Evolutionary conservation across 2,797 vertebrate species (phyloP), one percentile per base, ranked within the genome.

Genomic region (Enteromius treurensis): DNA sequence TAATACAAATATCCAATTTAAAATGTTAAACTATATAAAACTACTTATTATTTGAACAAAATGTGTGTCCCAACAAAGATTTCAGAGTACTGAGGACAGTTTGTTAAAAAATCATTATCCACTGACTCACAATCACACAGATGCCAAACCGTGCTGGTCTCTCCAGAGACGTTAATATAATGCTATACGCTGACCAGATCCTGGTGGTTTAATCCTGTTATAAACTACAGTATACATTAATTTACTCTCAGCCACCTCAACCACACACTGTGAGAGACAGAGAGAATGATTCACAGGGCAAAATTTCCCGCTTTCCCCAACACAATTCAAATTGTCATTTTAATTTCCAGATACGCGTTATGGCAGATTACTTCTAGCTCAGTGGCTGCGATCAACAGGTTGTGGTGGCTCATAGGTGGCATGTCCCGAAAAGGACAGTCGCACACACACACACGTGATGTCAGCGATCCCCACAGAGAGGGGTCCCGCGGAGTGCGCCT

Each of bases 271-370:
- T 49, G 84, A 60, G 69, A 82, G 69, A 79, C 79, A 82, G 79
- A 83, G 74, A 86, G 77, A 80, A 82, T 80, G 85, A 86, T 87
- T 86, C 81, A 86, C 82, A 32, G 83, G 75, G 80, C 82, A 82
- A 82, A 77, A 84, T 87, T 87, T 85, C 86, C 86, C 83, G 78
- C 85, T 82, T 82, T 86, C 55, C 79, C 81, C 45, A 55, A 70
- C 83, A 88, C 89, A 88, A 89, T 86, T 79, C 81, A 85, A 89
- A 89, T 85, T 86, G 85, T 85, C 86, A 84, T 79, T 81, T 69
- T 77, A 87, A 88, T 88, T 88, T 87, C 77, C 83, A 88, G 87
- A 79, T 60, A 76, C 21, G 71, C 79, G 55, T 85, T 83, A 83
- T 62, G 83, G 74, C 55, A 37, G 51, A 86, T 89, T 89, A 89